Percentiles rank a stretch among this genome's conserved stretches.
phyloP scores from a whole-genome alignment of 2,113 vertebrate species.

The Ranitomeya imitator region DNA sequence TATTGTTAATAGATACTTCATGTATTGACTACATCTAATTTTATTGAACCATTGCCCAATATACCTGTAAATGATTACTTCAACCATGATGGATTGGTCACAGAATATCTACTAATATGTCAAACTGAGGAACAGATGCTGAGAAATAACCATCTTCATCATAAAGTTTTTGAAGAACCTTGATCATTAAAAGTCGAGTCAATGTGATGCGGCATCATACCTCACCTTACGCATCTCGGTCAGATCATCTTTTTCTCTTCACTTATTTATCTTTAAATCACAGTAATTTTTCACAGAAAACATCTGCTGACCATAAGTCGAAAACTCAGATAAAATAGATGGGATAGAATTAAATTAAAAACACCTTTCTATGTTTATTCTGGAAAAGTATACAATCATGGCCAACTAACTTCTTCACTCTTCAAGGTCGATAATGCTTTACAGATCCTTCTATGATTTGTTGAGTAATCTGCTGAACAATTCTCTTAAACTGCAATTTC shows the following conservation, averaged over 20 bases:
- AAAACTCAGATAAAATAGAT: conserved; percentile 1
- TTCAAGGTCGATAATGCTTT: not conserved
- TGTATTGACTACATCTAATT: not conserved
- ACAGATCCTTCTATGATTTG: not conserved
- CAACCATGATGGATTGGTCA: conserved; percentile 1
- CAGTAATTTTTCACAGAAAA: not conserved
- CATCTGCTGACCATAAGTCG: conserved; percentile 19
- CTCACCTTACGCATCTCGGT: not conserved
- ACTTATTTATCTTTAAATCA: conserved; percentile 23
- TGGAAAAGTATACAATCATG: not conserved
- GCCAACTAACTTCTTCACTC: not conserved
- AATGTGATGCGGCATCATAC: conserved; percentile 5
- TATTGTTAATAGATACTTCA: too few species aligned
- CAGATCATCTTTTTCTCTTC: not conserved
- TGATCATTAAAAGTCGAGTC: not conserved
- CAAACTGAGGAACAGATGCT: conserved; percentile 19
- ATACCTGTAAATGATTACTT: conserved; percentile 42
- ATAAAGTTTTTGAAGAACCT: not conserved
- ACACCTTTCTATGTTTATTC: conserved; percentile 2
- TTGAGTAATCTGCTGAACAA: too few species aligned
- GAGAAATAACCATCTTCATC: not conserved
- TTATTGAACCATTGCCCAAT: not conserved
- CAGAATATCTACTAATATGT: not conserved
- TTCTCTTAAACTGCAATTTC: not conserved
- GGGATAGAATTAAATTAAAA: not conserved